Evolutionary conservation across 1,140 invertebrate species (phyloP), one percentile per base, ranked within the genome.

Genomic region (Asobara japonica): DNA sequence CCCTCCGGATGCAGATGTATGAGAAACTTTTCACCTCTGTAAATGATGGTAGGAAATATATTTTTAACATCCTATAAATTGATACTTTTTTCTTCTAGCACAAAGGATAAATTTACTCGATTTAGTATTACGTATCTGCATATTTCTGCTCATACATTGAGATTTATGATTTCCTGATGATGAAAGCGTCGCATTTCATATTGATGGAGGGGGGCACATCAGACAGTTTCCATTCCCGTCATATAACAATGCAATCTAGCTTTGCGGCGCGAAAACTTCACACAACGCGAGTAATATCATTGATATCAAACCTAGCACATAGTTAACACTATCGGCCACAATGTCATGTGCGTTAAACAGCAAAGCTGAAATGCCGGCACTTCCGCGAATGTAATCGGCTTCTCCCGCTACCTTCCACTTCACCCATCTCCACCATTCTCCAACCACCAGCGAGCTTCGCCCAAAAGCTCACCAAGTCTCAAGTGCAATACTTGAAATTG

Each of bases 401-500:
- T 56, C 22, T 56, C 51, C 51, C 51, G 8, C 3, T 16, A 7
- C 38, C 10, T 30, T 31, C n/a, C n/a, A n/a, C 5, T 36, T 36
- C 31, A 1, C 45, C n/a, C 45, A 18, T 1, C 13, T 30, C 45
- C 13, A 16, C 13, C 41, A 67, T 41, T 51, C 51, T 31, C n/a
- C 45, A 48, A 41, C 30, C 3, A 33, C 29, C 7, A 30, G 38
- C 27, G 25, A 25, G 38, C 65, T 29, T n/a, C 65, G 48, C 41
- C 20, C 33, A 66, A n/a, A 67, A 45, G 27, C 65, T 67, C 31
- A 25, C 65, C 0, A 67, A 20, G 45, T 67, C 41, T 67, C 65
- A 67, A 67, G 65, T 67, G 38, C 29, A 56, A 67, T 45, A 67
- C 65, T 67, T 45, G 29, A 67, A 67, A 67, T 67, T 67, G 65